These are phyloP conservation scores for Pachypsylla venusta DNA, from an alignment of 1,140 invertebrate species.

Conservation along the genomic window DNA sequence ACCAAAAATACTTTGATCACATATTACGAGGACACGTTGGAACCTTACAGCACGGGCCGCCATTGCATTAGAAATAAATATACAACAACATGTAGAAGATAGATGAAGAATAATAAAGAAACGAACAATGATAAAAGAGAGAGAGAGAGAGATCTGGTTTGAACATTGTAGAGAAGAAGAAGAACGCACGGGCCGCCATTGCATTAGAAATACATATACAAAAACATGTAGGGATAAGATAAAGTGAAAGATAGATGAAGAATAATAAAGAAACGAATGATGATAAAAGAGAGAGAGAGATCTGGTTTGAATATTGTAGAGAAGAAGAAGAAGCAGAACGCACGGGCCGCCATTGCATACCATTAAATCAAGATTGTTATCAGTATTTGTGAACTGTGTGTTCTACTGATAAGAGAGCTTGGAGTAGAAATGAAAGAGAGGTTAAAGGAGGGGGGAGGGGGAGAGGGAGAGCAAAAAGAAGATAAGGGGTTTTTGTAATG, in stretches of 20 bases:
- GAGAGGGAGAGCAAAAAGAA: constrained; percentile 13
- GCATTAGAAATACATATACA: constrained; percentile 26
- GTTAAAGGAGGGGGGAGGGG: constrained; percentile 13
- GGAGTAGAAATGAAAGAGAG: too few relatives aligned
- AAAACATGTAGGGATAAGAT: constrained; percentile 34
- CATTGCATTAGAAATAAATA: too few relatives aligned
- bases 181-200: too few relatives aligned
- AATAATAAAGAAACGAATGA: constrained; percentile 35
- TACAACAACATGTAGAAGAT: too few relatives aligned
- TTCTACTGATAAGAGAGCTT: constrained; percentile 5
- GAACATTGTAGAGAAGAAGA: constrained; percentile 13
- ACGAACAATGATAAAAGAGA: not conserved
- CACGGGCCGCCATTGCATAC: too few relatives aligned
- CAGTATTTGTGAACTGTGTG: constrained; percentile 2
- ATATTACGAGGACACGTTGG: too few relatives aligned
- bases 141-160: not conserved
- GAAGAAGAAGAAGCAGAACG: not conserved
- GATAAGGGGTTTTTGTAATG: constrained; percentile 9
- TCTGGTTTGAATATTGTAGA: constrained; percentile 8
- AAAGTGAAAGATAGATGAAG: constrained; percentile 36
- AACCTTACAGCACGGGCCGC: too few relatives aligned
- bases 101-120: not conserved
- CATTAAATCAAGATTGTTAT: constrained; percentile 10
- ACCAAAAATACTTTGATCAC: too few relatives aligned
- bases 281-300: constrained; percentile 31